phyloP scores from a whole-genome alignment of 1,140 invertebrate species.

The Drosophila leontia region DNA sequence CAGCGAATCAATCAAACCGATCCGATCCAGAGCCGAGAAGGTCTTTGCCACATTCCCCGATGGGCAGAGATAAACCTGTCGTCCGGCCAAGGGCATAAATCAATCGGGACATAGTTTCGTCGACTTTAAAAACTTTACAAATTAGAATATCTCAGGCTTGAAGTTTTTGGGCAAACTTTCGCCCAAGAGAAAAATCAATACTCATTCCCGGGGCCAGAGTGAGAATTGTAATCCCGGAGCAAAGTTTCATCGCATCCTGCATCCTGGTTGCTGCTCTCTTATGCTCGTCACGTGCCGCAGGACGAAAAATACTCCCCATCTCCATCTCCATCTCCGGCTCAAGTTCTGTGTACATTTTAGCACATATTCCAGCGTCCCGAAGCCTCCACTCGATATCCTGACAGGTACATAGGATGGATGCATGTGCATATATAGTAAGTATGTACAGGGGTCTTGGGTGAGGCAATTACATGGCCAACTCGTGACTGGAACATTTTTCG shows the following conservation, averaged over 20 bases:
- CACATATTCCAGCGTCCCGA: conserved; percentile 61
- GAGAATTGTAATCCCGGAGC: conserved; percentile 66
- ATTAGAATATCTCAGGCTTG: conserved; percentile 40
- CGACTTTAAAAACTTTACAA: conserved; percentile 58
- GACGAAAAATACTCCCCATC: conserved; percentile 63
- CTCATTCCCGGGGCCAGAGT: conserved; percentile 21
- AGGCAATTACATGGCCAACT: conserved; percentile 22
- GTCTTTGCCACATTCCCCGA: conserved; percentile 66
- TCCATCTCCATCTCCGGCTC: conserved; percentile 22
- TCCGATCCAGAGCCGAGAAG: conserved; percentile 48
- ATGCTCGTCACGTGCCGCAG: conserved; percentile 73
- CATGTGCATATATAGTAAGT: conserved; percentile 2
- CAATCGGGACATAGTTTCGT: conserved; percentile 48
- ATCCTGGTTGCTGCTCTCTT: conserved; percentile 28
- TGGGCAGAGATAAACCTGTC: conserved; percentile 72
- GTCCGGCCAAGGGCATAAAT: conserved; percentile 69
- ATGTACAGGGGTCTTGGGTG: not conserved
- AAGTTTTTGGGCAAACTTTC: conserved; percentile 53
- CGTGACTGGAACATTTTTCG: conserved; percentile 30
- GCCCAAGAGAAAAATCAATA: conserved; percentile 67
- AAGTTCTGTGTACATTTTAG: conserved; percentile 74
- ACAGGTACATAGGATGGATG: conserved; percentile 19
- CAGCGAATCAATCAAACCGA: conserved; percentile 69
- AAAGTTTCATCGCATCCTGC: conserved; percentile 31
- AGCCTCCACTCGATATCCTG: conserved; percentile 47